These are phyloP conservation scores for Piezodorus guildinii DNA, from an alignment of 1,140 invertebrate species.

Conservation along the genomic window DNA sequence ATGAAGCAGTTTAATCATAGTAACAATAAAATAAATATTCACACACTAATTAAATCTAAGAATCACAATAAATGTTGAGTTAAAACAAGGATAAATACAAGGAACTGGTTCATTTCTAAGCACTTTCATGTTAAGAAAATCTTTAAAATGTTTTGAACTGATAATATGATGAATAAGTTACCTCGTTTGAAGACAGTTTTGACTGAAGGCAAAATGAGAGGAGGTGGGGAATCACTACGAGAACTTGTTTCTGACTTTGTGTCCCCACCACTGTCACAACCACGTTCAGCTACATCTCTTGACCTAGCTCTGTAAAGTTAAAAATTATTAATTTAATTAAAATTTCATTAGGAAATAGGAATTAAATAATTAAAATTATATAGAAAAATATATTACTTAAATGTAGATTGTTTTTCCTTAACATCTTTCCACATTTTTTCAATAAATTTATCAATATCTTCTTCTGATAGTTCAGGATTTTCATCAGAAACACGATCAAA, in stretches of 20 bases:
- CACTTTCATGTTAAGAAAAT: too few relatives aligned
- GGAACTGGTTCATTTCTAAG: too few relatives aligned
- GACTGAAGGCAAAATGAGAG: background rate
- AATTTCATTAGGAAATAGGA: background rate
- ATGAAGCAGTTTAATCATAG: background rate
- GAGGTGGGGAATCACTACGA: constrained; percentile 16
- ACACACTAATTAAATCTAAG: background rate
- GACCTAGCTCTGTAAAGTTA: background rate
- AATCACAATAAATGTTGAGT: too few relatives aligned
- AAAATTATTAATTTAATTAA: background rate
- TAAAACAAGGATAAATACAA: too few relatives aligned
- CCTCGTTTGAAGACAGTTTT: constrained; percentile 17
- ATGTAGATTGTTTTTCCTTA: constrained; percentile 20
- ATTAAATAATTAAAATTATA: background rate
- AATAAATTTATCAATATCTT: constrained; percentile 23
- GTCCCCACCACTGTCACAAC: background rate
- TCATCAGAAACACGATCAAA: constrained; percentile 23
- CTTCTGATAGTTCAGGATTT: constrained; percentile 21
- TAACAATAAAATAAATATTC: background rate
- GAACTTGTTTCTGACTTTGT: constrained; percentile 3
- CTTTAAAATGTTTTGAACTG: too few relatives aligned
- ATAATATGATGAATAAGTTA: background rate
- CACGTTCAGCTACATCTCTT: background rate
- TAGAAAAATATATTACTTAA: background rate
- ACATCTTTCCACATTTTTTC: constrained; percentile 24